These are phyloP conservation scores for Chamaetylas fuelleborni DNA, from an alignment of 2,113 vertebrate genomes.

Conservation along the genomic window DNA sequence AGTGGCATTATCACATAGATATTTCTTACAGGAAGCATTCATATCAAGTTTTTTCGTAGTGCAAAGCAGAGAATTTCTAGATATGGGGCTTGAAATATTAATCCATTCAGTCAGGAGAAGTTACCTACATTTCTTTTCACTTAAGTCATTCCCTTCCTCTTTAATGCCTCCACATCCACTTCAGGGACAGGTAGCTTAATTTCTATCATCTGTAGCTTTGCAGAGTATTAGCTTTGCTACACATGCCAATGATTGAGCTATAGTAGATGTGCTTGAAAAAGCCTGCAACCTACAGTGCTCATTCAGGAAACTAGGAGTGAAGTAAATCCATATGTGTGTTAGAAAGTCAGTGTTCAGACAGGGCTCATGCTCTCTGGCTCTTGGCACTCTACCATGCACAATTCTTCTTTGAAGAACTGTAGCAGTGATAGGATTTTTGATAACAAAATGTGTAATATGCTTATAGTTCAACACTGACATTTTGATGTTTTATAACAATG, in stretches of 20 bases:
- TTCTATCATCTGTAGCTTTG: conserved; percentile 77
- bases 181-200: conserved; percentile 80
- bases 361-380: conserved; percentile 54
- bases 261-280: conserved; percentile 64
- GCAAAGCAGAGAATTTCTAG: background rate
- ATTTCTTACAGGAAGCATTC: background rate
- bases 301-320: conserved; percentile 76
- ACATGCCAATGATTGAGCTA: conserved; percentile 68
- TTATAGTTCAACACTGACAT: background rate
- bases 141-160: conserved; percentile 66
- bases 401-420: conserved; percentile 66
- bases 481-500: background rate
- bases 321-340: conserved; percentile 79
- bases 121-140: conserved; percentile 69
- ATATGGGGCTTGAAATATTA: background rate
- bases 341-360: conserved; percentile 53
- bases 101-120: conserved; percentile 32
- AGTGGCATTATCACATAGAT: background rate
- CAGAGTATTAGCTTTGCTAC: conserved; percentile 69
- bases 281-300: conserved; percentile 48
- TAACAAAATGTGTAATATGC: background rate
- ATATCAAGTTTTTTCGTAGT: background rate
- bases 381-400: conserved; percentile 43
- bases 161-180: conserved; percentile 73
- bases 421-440: conserved; percentile 53